Evolutionary conservation across 35 echinoderm and acorn worm species (phyloP).

Genomic region (Diadema setosum): DNA sequence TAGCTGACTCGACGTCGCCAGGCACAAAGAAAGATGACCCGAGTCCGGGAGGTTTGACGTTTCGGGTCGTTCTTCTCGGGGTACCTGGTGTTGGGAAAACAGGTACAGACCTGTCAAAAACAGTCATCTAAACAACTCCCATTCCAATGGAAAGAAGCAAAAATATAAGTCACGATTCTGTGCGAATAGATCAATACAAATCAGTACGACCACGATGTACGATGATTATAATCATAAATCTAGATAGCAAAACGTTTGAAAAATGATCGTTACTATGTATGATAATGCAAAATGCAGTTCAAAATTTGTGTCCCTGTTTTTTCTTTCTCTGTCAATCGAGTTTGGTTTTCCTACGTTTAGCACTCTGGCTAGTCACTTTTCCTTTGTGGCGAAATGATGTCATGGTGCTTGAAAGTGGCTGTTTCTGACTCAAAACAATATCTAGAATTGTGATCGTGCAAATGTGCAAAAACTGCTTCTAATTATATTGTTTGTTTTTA

Average conservation of each 20-base stretch:
- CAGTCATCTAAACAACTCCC: not conserved
- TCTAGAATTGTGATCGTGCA: too few species aligned
- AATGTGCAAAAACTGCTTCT: too few species aligned
- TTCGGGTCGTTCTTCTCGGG: constrained; percentile 49
- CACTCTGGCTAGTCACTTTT: too few species aligned
- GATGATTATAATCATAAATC: not conserved
- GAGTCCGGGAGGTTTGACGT: not conserved
- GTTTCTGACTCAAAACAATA: too few species aligned
- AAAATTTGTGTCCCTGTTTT: too few species aligned
- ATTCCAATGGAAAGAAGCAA: not conserved
- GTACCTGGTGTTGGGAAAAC: constrained; percentile 71
- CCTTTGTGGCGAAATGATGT: too few species aligned
- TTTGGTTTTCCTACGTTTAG: too few species aligned
- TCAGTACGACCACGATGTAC: not conserved
- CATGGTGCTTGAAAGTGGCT: too few species aligned
- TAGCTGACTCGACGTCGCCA: not conserved
- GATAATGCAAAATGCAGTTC: too few species aligned
- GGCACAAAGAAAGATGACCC: not conserved
- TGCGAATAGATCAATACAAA: not conserved
- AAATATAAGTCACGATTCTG: not conserved
- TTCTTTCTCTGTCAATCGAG: too few species aligned
- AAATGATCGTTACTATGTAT: too few species aligned
- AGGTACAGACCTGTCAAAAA: not conserved
- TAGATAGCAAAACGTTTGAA: not conserved
- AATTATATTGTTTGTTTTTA: too few species aligned